Evolutionary conservation across 2,888 invertebrate species (phyloP).

Genomic region (Caenorhabditis angaria): DNA sequence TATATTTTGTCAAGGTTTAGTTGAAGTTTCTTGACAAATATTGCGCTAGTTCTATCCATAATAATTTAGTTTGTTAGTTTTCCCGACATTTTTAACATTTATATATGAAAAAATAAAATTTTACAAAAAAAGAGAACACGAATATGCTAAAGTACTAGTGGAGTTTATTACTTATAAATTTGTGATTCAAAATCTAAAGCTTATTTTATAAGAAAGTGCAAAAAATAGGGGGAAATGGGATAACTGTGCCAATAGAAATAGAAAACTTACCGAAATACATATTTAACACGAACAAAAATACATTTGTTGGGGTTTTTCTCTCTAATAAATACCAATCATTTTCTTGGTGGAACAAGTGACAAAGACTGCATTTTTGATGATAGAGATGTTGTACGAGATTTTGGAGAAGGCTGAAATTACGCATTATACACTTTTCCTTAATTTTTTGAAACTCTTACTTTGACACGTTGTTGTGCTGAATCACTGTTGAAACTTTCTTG

Average conservation of each 20-base stretch:
- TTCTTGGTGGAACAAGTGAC: slow-evolving; percentile 14
- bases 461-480: not conserved
- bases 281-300: not conserved
- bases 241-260: not conserved
- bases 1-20: too few species aligned
- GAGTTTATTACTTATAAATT: not conserved
- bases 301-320: slow-evolving; percentile 8
- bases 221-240: not conserved
- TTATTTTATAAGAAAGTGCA: slow-evolving; percentile 2
- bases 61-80: too few species aligned
- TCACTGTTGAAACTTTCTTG: not conserved
- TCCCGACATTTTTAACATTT: too few species aligned
- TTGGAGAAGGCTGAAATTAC: not conserved
- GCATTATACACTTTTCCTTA: too few species aligned
- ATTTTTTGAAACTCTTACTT: not conserved
- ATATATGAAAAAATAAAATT: too few species aligned
- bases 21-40: too few species aligned
- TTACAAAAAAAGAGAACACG: too few species aligned
- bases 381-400: slow-evolving; percentile 3
- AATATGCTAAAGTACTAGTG: not conserved
- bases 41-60: too few species aligned
- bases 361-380: slow-evolving; percentile 17
- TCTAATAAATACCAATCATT: too few species aligned
- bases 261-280: slow-evolving; percentile 3
- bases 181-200: not conserved